These are phyloP conservation scores for Bicyclus anynana DNA, from an alignment of 1,140 invertebrate genomes.

Conservation along the genomic window DNA sequence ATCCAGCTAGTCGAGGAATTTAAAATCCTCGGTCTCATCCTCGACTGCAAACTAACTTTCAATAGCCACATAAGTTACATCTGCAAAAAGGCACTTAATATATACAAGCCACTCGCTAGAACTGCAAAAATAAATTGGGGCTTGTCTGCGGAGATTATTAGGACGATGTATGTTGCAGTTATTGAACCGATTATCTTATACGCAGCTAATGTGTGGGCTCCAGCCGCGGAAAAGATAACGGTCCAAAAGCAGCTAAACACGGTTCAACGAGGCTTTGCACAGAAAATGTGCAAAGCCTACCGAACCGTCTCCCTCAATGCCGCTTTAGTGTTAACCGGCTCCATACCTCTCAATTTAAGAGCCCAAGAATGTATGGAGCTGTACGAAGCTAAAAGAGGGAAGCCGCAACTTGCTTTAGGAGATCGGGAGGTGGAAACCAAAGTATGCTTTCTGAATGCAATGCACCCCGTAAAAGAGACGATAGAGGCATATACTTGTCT, in stretches of 20 bases:
- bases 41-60: conserved; percentile 16
- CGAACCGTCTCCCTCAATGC: no score
- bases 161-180: conserved; percentile 15
- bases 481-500: not conserved
- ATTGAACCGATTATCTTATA: conserved; percentile 30
- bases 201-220: conserved; percentile 22
- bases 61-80: conserved; percentile 10
- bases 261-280: no score
- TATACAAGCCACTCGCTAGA: conserved; percentile 11
- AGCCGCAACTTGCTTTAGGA: not conserved
- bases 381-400: conserved; percentile 23
- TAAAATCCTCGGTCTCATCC: conserved; percentile 12
- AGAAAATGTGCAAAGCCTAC: no score
- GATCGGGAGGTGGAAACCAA: conserved; percentile 19
- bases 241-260: no score
- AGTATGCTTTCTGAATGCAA: not conserved
- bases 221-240: no score
- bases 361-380: conserved; percentile 9
- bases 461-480: conserved; percentile 12
- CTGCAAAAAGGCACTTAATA: conserved; percentile 1
- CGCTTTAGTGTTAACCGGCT: no score
- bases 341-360: no score
- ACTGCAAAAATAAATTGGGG: conserved; percentile 20
- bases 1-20: not conserved
- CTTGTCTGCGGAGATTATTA: conserved; percentile 15